A percentile compares a stretch with the other conserved stretches of the same genome.
phyloP scores from a whole-genome alignment of 2,113 vertebrate genomes.

The Carassius auratus region DNA sequence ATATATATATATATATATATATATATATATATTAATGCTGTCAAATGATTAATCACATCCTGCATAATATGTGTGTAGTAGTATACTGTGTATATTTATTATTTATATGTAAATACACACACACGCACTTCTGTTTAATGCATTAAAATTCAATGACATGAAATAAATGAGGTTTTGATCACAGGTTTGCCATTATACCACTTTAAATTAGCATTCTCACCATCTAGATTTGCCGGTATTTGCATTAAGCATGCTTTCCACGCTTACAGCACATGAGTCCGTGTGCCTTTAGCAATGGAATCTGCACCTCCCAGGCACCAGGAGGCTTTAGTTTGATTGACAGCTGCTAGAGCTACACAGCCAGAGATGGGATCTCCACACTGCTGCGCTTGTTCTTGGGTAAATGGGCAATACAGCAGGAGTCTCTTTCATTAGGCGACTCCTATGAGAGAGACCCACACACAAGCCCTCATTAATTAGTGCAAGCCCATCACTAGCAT shows the following conservation, averaged over 20 bases:
- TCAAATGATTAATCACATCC: no score
- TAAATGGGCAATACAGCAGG: conserved; percentile 43
- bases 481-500: conserved; percentile 26
- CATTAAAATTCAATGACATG: background rate
- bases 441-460: conserved; percentile 26
- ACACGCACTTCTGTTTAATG: background rate
- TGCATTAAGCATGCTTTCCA: background rate
- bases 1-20: no score
- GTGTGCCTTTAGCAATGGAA: background rate
- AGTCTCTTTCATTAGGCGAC: conserved; percentile 29
- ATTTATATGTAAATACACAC: no score
- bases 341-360: conserved; percentile 23
- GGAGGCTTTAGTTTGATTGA: conserved; percentile 35
- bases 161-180: background rate
- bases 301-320: background rate
- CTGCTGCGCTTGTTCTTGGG: conserved; percentile 22
- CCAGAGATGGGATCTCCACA: conserved; percentile 16
- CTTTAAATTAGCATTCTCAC: background rate
- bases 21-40: no score
- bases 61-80: no score
- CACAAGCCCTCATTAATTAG: conserved; percentile 22
- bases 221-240: background rate
- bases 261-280: background rate
- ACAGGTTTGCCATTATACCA: background rate
- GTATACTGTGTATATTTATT: no score